phyloP scores from a whole-genome alignment of 2,888 invertebrate genomes.

The Eilema griseolum region DNA sequence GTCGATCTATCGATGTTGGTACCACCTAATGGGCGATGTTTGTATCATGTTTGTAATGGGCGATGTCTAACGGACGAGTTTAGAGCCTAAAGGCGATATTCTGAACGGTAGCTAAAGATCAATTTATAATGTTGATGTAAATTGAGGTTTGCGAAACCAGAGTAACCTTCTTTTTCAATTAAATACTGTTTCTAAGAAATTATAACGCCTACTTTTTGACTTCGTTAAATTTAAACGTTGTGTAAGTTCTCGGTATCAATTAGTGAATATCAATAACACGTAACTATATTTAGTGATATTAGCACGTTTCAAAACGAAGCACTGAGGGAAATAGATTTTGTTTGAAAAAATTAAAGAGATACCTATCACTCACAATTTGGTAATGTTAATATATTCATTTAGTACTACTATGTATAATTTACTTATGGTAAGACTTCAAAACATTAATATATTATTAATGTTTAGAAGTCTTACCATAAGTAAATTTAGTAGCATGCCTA shows the following conservation, averaged over 20 bases:
- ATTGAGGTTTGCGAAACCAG: conserved; percentile 27
- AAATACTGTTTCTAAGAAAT: conserved; percentile 1
- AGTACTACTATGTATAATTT: too few species aligned
- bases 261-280: too few species aligned
- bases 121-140: too few species aligned
- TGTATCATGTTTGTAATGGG: too few species aligned
- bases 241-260: not conserved
- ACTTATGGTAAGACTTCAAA: too few species aligned
- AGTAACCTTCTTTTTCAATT: too few species aligned
- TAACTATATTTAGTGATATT: too few species aligned
- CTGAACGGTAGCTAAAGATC: conserved; percentile 38
- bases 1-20: conserved; percentile 36
- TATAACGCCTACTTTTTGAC: not conserved
- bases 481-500: not conserved
- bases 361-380: not conserved
- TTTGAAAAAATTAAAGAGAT: too few species aligned
- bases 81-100: conserved; percentile 42
- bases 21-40: conserved; percentile 30
- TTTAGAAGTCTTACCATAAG: too few species aligned
- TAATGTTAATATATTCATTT: not conserved
- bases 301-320: too few species aligned
- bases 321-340: not conserved
- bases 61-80: conserved; percentile 19
- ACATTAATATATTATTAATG: too few species aligned
- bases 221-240: not conserved